Conservation (phyloP, 2,888 invertebrate species). For the Drosophila hamatofila region DNA sequence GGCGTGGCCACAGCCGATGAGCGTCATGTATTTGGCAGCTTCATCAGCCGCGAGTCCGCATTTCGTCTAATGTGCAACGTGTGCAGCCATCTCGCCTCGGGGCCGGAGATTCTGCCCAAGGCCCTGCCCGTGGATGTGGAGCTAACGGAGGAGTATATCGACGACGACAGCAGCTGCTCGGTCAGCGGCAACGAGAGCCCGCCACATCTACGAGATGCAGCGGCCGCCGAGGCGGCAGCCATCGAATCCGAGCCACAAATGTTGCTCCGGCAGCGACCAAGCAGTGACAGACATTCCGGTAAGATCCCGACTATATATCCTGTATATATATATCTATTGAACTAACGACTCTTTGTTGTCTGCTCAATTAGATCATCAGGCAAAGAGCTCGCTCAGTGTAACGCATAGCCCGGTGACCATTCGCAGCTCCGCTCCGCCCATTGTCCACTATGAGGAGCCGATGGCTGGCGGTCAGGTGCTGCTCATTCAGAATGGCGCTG, state of each 20-base stretch:
- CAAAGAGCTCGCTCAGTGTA: conserved; percentile 23
- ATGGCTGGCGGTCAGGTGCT: neutral
- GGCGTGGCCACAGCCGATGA: conserved; percentile 92
- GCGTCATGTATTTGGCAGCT: conserved; percentile 95
- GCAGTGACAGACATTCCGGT: conserved; percentile 71
- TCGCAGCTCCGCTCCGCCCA: conserved; percentile 71
- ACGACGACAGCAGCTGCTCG: conserved; percentile 87
- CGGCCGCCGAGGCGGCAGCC: conserved; percentile 36
- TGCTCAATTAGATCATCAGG: conserved; percentile 50
- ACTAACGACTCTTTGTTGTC: neutral
- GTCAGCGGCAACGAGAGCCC: conserved; percentile 86
- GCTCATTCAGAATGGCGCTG: conserved; percentile 22
- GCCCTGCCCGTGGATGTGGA: conserved; percentile 79
- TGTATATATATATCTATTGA: neutral
- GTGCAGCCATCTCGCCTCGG: conserved; percentile 88
- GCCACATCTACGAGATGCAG: conserved; percentile 62
- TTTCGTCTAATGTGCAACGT: conserved; percentile 94
- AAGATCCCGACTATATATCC: conserved; percentile 1
- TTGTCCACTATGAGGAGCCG: conserved; percentile 49
- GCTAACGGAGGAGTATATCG: conserved; percentile 84
- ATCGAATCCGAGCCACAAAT: conserved; percentile 42
- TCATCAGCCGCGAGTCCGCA: conserved; percentile 95
- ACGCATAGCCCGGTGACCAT: conserved; percentile 22
- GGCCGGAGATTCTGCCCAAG: conserved; percentile 81
- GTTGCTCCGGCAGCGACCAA: conserved; percentile 41